Conservation (phyloP, 2,797 vertebrate genomes). For the Acanthis flammea region DNA sequence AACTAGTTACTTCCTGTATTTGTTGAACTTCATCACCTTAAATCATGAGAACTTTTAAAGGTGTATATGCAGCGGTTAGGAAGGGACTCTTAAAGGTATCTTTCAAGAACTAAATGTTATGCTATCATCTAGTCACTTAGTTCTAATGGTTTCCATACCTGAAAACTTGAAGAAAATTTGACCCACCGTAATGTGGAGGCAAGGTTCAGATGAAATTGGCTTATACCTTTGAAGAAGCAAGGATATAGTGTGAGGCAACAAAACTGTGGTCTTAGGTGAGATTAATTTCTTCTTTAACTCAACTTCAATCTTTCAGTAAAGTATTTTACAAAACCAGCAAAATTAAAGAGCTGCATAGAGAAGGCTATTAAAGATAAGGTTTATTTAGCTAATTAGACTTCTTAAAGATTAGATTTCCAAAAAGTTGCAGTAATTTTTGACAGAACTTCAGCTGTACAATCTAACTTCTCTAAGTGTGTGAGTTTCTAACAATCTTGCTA, state of each 20-base stretch:
- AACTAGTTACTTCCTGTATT: neutral
- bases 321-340: neutral
- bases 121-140: neutral
- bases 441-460: neutral
- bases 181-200: neutral
- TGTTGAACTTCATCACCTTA: neutral
- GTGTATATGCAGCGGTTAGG: fast-evolving
- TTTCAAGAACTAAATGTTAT: neutral
- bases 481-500: neutral
- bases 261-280: neutral
- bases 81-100: neutral
- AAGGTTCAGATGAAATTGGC: neutral
- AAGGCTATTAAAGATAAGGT: neutral
- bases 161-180: neutral
- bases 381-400: neutral
- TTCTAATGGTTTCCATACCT: neutral
- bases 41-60: neutral
- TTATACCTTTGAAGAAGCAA: neutral
- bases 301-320: neutral
- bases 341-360: neutral
- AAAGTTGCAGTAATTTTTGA: neutral
- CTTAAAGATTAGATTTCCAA: neutral
- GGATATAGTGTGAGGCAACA: neutral
- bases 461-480: neutral
- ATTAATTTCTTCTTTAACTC: neutral